phyloP scores from a whole-genome alignment of 2,797 vertebrate genomes.

The Atherinosoma microstoma region DNA sequence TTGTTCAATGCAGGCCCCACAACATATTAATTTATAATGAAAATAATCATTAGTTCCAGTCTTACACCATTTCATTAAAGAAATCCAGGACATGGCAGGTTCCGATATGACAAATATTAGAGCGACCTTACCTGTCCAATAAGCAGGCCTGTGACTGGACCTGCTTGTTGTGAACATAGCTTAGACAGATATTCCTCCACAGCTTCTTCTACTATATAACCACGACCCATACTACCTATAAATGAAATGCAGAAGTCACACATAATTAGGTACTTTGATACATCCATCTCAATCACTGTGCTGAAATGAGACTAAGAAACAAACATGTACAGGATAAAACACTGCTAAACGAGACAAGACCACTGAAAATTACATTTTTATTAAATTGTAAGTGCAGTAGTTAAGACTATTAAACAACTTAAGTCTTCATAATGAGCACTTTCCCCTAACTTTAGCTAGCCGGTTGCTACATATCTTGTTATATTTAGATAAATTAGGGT shows the following conservation, averaged over 20 bases:
- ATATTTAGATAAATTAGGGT: neutral
- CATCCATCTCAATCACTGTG: neutral
- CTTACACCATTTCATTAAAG: neutral
- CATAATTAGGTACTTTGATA: neutral
- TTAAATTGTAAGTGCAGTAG: neutral
- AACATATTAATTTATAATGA: neutral
- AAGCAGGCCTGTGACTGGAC: constrained; percentile 88
- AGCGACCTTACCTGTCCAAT: constrained; percentile 89
- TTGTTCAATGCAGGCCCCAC: neutral
- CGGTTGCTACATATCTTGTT: neutral
- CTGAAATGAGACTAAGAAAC: neutral
- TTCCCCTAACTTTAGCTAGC: constrained; percentile 12
- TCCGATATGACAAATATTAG: neutral
- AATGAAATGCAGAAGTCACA: neutral
- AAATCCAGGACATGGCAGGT: neutral
- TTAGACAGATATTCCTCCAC: constrained; percentile 88
- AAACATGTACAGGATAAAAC: neutral
- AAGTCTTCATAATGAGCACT: neutral
- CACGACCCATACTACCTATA: constrained; percentile 88
- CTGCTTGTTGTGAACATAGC: constrained; percentile 75
- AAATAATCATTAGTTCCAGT: neutral
- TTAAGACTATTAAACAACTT: neutral
- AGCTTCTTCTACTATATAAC: constrained; percentile 90
- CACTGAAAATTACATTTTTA: neutral
- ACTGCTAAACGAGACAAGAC: neutral